phyloP scores from a whole-genome alignment of 2,888 invertebrate genomes.

The Drosophila aldrichi region DNA sequence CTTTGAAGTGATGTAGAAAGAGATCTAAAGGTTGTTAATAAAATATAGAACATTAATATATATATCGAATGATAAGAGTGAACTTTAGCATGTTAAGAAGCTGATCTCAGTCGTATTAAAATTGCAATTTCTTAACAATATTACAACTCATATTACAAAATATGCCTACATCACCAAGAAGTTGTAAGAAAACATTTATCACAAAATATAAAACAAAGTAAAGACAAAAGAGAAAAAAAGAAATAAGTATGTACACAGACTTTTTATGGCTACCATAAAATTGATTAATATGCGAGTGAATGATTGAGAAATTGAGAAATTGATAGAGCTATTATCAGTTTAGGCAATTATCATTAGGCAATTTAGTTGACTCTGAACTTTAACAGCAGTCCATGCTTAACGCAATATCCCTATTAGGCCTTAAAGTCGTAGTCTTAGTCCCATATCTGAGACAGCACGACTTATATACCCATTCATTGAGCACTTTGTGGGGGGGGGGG shows the following conservation, averaged over 20 bases:
- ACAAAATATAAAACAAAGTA: not conserved
- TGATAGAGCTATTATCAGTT: constrained; percentile 2
- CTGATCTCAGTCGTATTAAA: not conserved
- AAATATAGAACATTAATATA: not conserved
- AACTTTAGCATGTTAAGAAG: not conserved
- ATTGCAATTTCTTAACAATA: not conserved
- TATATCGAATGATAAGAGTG: not conserved
- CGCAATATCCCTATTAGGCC: constrained; percentile 13
- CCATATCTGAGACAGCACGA: constrained; percentile 36
- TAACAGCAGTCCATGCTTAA: not conserved
- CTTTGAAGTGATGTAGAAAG: not conserved
- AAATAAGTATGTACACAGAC: not conserved
- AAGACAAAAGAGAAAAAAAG: not conserved
- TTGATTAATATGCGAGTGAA: constrained; percentile 1
- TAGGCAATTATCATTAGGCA: constrained; percentile 10
- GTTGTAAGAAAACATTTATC: not conserved
- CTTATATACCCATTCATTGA: constrained; percentile 42
- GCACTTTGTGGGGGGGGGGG: constrained; percentile 28
- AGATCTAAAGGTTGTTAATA: not conserved
- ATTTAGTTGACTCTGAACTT: constrained; percentile 1
- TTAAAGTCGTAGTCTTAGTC: constrained; percentile 26
- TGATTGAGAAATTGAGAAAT: constrained; percentile 1
- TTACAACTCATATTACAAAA: not conserved
- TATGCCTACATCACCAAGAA: not conserved
- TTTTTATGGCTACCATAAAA: constrained; percentile 13